A percentile compares a stretch with the other conserved stretches of the same genome.
These are phyloP conservation scores for Acanthis flammea DNA, from an alignment of 2,797 vertebrate species.

Conservation along the genomic window DNA sequence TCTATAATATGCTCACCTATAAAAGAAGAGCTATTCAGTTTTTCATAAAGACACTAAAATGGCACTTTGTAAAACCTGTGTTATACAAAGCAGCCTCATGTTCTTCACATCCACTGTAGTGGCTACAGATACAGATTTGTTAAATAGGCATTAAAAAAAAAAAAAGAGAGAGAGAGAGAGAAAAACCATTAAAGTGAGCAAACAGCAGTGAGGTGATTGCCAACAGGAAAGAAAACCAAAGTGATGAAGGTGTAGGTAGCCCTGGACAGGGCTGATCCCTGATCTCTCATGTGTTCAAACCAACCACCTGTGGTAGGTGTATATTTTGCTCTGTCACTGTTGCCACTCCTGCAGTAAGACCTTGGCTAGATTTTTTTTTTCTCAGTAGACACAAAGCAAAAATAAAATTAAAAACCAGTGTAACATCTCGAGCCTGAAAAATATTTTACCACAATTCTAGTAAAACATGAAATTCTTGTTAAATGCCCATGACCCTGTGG, in stretches of 20 bases:
- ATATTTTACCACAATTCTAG: neutral
- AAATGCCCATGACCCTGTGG: neutral
- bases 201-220: neutral
- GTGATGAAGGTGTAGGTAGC: neutral
- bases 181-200: neutral
- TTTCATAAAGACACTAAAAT: neutral
- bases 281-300: neutral
- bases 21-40: neutral
- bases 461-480: neutral
- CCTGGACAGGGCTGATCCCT: neutral
- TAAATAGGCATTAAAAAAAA: neutral
- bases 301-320: neutral
- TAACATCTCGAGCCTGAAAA: neutral
- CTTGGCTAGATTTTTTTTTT: neutral
- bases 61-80: neutral
- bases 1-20: neutral
- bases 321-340: neutral
- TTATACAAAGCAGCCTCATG: neutral
- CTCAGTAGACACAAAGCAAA: neutral
- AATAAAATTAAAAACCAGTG: neutral
- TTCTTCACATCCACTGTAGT: neutral
- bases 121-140: neutral
- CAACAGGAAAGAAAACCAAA: neutral
- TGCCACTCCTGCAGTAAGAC: neutral
- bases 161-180: neutral